Conservation (phyloP, 2,888 invertebrate genomes). For the Glaucopsyche alexis region DNA sequence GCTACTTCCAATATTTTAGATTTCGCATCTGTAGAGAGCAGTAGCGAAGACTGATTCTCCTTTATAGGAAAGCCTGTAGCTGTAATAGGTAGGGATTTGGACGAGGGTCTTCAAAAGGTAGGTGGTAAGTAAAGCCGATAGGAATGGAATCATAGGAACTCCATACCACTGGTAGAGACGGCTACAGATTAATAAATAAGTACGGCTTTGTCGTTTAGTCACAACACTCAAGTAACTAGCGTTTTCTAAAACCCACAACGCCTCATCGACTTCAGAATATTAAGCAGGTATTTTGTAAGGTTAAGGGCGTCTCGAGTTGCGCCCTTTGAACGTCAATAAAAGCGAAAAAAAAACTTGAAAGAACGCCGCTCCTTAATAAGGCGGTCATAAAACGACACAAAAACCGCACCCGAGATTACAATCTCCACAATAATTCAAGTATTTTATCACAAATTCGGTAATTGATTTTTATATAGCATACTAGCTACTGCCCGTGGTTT, state of each 20-base stretch:
- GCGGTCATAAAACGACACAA: slow-evolving; percentile 14
- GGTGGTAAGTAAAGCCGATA: no score
- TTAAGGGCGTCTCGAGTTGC: slow-evolving; percentile 20
- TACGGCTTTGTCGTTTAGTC: background rate
- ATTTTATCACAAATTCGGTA: slow-evolving; percentile 26
- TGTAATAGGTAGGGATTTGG: no score
- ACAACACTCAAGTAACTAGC: no score
- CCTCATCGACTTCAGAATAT: background rate
- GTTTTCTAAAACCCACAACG: no score
- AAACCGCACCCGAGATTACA: slow-evolving; percentile 5
- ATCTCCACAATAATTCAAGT: background rate
- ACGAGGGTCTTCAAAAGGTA: no score
- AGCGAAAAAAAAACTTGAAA: slow-evolving; percentile 1
- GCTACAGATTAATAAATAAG: no score
- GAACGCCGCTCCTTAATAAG: slow-evolving; percentile 23
- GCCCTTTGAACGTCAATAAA: slow-evolving; percentile 7
- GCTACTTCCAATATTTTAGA: no score
- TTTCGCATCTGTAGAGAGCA: background rate
- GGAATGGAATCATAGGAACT: no score
- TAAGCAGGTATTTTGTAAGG: slow-evolving; percentile 6
- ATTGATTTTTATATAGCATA: slow-evolving; percentile 18
- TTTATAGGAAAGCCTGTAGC: no score
- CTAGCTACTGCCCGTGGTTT: no score
- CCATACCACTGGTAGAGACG: no score
- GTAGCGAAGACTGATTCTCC: no score